Base-by-base conservation (phyloP, 2,888 invertebrate genomes). In the Timema podura region DNA sequence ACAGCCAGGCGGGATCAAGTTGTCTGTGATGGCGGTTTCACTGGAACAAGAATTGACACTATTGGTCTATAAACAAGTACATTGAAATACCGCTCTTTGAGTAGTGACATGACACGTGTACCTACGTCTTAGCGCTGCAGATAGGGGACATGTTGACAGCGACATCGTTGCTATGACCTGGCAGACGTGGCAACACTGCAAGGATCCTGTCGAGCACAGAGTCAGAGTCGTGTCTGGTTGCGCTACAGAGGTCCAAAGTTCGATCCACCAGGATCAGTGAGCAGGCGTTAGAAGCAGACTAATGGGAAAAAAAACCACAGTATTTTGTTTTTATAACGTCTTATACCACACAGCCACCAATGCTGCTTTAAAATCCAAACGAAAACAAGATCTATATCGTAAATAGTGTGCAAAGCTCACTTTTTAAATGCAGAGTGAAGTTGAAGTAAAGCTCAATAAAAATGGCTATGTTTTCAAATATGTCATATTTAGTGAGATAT, bases 101-200 rank as follows among this genome's bases (percentile, higher is more conserved):
- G 30, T 30, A 30, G 30, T 30, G 30, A 30, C 30, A 3, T 30
- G 30, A 30, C 30, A 30, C 3, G 30, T 30, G 68, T 66, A 74
- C 75, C 74, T 72, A 85, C 86, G 80, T 79, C 76, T 81, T 82
- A 73, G 84, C 83, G 71, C 82, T 79, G 76, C 88, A 86, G 0
- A 90, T 77, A 0, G 85, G 80, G n/a, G 87, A 83, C 87, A 90
- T 87, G 74, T 88, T 85, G 3, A 91, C 84, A 10, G 86, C 85
- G 5, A 89, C 84, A 76, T 91, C 90, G 75, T 85, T 87, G 59
- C 81, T 80, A 77, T 90, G 90, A 68, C 86, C 86, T 0, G 87
- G 87, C 65, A 90, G 84, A 74, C 84, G 82, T 0, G 89, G 88
- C 67, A 90, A 79, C 57, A 87, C 83, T 16, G 83, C 81, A 78